Evolutionary conservation across 1,140 invertebrate species (phyloP), one percentile per base, ranked within the genome.

Genomic region (Cataglyphis hispanica): DNA sequence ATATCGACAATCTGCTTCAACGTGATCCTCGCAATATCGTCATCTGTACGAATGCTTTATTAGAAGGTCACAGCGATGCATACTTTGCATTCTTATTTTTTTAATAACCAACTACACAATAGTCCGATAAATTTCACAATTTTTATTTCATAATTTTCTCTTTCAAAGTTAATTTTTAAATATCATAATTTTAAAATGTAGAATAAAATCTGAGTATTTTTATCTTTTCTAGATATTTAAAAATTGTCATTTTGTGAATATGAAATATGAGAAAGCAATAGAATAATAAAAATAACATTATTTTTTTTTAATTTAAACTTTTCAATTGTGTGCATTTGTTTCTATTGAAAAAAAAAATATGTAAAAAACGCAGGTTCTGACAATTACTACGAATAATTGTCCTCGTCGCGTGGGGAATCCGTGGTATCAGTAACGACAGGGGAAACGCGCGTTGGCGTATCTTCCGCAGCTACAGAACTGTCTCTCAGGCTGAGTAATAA

Each of bases 401-500:
- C 58, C 67, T 60, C 67, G 53, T 31, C 50, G 66, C 78, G 61
- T 19, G 76, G 37, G 66, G 67, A 83, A 83, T 83, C 56, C 78
- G 27, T n/a, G 37, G 8, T 83, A 83, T 83, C 78, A 61, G 78
- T 56, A 72, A 25, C 78, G 16, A 19, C 78, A n/a, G 43, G 67
- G 78, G 67, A 83, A 83, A 60, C 8, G 78, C 56, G 78, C 67
- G 78, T 83, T 72, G 78, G 78, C 67, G 78, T 83, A 83, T 83
- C 78, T 83, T 74, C 53, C 67, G 37, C 78, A 72, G 53, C 67
- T 40, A 83, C 78, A 72, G 67, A 83, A 83, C 53, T 60, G 78
- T 83, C 67, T 61, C 78, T 83, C 67, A 74, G 37, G n/a, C 78
- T 83, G 78, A 83, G 67, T 83, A 83, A 83, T 74, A 81, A 81